These are phyloP conservation scores for Monopterus albus DNA, from an alignment of 2,113 vertebrate genomes.

Conservation along the genomic window DNA sequence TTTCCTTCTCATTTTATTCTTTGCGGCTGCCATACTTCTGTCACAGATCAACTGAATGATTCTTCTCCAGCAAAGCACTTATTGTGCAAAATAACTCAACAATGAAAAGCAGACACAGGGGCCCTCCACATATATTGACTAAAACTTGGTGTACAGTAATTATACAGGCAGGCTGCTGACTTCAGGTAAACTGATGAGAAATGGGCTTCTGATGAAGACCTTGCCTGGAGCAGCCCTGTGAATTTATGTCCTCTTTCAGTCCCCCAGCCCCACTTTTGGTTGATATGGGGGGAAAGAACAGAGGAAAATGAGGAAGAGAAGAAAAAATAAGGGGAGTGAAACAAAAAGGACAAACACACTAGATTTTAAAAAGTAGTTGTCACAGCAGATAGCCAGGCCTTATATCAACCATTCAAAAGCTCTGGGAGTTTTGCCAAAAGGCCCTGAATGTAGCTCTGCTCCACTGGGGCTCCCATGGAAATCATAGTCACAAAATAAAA, in stretches of 20 bases:
- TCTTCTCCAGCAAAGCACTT: slow-evolving; percentile 13
- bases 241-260: slow-evolving; percentile 76
- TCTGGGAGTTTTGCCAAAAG: slow-evolving; percentile 68
- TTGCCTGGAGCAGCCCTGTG: slow-evolving; percentile 75
- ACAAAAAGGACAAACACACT: slow-evolving; percentile 71
- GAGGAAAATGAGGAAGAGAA: slow-evolving; percentile 21
- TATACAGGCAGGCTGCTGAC: slow-evolving; percentile 77
- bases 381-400: slow-evolving; percentile 69
- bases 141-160: slow-evolving; percentile 69
- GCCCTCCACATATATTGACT: slow-evolving; percentile 51
- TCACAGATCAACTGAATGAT: slow-evolving; percentile 43
- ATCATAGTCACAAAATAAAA: slow-evolving; percentile 51
- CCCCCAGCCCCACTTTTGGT: slow-evolving; percentile 4
- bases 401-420: slow-evolving; percentile 68
- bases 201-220: slow-evolving; percentile 79
- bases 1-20: slow-evolving; percentile 31
- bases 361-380: slow-evolving; percentile 81
- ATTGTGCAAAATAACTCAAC: slow-evolving; percentile 56
- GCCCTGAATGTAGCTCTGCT: slow-evolving; percentile 60
- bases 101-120: slow-evolving; percentile 16
- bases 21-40: slow-evolving; percentile 10
- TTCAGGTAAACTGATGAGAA: slow-evolving; percentile 79
- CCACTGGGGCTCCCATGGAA: slow-evolving; percentile 50
- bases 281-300: slow-evolving; percentile 33
- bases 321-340: slow-evolving; percentile 33